A percentile compares a stretch with the other conserved stretches of the same genome.
phyloP scores from a whole-genome alignment of 2,797 vertebrate species.

The Holocentrus rufus region DNA sequence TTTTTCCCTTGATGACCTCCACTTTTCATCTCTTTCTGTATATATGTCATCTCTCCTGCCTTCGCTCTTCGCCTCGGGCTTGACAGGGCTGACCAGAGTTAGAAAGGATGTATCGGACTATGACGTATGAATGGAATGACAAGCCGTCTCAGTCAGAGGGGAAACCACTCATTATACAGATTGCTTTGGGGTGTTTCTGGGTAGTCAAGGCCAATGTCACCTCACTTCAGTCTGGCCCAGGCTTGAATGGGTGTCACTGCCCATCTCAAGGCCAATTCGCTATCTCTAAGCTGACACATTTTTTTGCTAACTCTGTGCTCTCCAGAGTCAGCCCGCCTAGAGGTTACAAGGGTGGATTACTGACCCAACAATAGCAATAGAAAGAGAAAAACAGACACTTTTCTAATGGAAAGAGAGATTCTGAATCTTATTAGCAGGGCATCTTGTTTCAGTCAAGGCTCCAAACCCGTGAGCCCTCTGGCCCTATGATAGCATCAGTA shows the following conservation, averaged over 20 bases:
- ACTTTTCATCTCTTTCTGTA: constrained; percentile 45
- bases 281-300: constrained; percentile 47
- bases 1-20: constrained; percentile 43
- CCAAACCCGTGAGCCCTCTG: constrained; percentile 44
- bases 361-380: constrained; percentile 59
- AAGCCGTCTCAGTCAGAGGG: constrained; percentile 68
- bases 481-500: constrained; percentile 67
- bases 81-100: constrained; percentile 40
- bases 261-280: constrained; percentile 20
- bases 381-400: constrained; percentile 59
- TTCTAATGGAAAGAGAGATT: constrained; percentile 65
- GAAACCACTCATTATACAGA: constrained; percentile 80
- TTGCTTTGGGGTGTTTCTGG: constrained; percentile 72
- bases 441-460: constrained; percentile 73
- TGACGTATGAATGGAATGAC: constrained; percentile 67
- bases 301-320: constrained; percentile 47
- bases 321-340: constrained; percentile 47
- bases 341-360: constrained; percentile 58
- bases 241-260: constrained; percentile 34
- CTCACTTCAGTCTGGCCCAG: constrained; percentile 64
- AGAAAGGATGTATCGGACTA: constrained; percentile 65
- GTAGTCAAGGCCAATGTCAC: constrained; percentile 73
- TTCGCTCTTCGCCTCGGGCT: constrained; percentile 56
- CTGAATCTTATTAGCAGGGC: constrained; percentile 72
- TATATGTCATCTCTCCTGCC: constrained; percentile 61